Evolutionary conservation across 2,888 invertebrate species (phyloP).

Genomic region (Tineola bisselliella): DNA sequence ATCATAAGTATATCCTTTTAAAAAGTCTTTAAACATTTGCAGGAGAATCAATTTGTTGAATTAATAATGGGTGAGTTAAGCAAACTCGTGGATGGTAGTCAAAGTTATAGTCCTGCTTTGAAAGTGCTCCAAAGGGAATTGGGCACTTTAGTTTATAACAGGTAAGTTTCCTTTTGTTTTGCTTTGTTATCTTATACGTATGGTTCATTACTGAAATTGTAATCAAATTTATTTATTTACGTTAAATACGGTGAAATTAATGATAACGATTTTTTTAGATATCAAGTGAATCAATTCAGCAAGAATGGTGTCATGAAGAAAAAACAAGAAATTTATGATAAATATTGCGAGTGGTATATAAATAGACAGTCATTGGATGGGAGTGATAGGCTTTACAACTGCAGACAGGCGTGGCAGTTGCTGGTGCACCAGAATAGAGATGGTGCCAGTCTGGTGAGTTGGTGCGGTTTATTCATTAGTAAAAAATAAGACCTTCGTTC

Average conservation of each 20-base stretch:
- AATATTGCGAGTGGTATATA: constrained; percentile 74
- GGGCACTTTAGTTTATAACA: constrained; percentile 74
- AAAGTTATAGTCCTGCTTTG: constrained; percentile 79
- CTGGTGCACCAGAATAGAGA: constrained; percentile 60
- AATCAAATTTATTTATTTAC: no score
- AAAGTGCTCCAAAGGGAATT: constrained; percentile 71
- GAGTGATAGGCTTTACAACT: constrained; percentile 50
- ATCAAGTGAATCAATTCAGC: constrained; percentile 73
- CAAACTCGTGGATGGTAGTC: constrained; percentile 79
- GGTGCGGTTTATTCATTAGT: no score
- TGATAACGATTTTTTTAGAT: constrained; percentile 40
- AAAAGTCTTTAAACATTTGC: no score
- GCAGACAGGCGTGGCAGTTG: constrained; percentile 79
- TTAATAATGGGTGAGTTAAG: constrained; percentile 76
- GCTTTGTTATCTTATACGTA: neutral
- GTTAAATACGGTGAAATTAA: no score
- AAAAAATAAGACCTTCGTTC: no score
- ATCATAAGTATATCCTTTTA: no score
- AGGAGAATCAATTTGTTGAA: constrained; percentile 67
- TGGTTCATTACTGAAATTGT: no score
- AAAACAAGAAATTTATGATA: constrained; percentile 66
- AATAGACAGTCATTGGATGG: constrained; percentile 36
- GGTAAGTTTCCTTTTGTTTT: constrained; percentile 30
- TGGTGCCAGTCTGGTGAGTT: constrained; percentile 64
- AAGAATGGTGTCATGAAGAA: constrained; percentile 74